Base-by-base conservation (phyloP, 2,797 vertebrate species). In the Microtus californicus region DNA sequence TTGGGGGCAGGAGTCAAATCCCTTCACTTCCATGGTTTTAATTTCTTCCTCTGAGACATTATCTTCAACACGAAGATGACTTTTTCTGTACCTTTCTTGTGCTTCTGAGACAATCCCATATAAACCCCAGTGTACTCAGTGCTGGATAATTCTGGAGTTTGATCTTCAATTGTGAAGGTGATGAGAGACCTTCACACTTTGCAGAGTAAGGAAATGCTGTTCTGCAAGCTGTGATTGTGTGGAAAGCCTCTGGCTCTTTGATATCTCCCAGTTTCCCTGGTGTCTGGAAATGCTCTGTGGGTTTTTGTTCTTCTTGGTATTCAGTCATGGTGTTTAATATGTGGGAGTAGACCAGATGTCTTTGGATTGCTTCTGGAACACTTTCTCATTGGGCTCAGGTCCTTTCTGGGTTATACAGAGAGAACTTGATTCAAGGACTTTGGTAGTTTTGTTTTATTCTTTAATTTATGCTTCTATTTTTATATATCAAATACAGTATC, bases 241-340 rank as follows among this genome's bases (percentile, higher is more conserved):
- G 51, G 31, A 94, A 85, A 13, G 25, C 23, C 59, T 81, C 10
- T 45, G 7, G 29, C 17, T 48, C 15, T 79, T 89, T 89, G 48
- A 29, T 67, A 63, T 56, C 91, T 93, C 43, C 77, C 10, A 14
- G 37, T 94, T 91, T 86, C 67, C 77, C 87, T 67, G 45, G 31
- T 69, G 15, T 87, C 34, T 94, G 69, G 56, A 59, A 73, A 86
- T 73, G 51, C 78, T 80, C 34, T 71, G 71, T 77, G 12, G 14
- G 31, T 85, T 96, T 97, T 87, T 15, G 21, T 83, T 95, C 8
- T 87, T 91, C n/a, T 48, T 95, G 6, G 17, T 82, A 54, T n/a
- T 45, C 34, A 90, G 86, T 86, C 40, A 83, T 8, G 6, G 37
- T n/a, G 9, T 95, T 54, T 94, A 29, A 23, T 21, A 67, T n/a